Conservation (phyloP, 2,888 invertebrate genomes). For the Venusia cambrica region DNA sequence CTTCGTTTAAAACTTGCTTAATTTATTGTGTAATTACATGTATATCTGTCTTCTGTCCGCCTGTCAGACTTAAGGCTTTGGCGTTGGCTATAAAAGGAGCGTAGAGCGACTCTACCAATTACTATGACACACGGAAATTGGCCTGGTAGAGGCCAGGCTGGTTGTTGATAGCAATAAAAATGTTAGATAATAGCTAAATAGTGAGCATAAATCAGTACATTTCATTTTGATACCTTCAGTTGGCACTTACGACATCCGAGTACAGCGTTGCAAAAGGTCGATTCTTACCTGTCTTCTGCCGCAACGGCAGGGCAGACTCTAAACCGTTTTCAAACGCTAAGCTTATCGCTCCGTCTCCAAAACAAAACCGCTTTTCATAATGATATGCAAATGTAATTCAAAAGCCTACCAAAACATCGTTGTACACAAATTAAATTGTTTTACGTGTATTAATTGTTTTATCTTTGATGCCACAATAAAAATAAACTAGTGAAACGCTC, state of each 20-base stretch:
- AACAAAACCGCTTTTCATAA: constrained; percentile 15
- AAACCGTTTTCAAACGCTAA: too few relatives aligned
- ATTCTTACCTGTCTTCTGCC: too few relatives aligned
- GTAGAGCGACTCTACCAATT: not conserved
- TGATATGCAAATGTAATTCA: constrained; percentile 41
- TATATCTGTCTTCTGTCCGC: constrained; percentile 39
- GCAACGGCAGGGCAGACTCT: too few relatives aligned
- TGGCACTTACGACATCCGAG: too few relatives aligned
- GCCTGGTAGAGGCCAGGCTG: too few relatives aligned
- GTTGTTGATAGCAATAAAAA: too few relatives aligned
- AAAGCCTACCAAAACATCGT: constrained; percentile 38
- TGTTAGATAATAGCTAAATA: too few relatives aligned
- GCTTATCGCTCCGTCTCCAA: constrained; percentile 7
- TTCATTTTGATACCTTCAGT: too few relatives aligned
- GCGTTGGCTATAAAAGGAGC: constrained; percentile 4
- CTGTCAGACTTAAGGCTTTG: constrained; percentile 24
- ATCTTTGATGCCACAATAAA: too few relatives aligned
- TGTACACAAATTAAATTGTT: constrained; percentile 43
- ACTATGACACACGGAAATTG: not conserved
- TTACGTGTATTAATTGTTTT: constrained; percentile 45
- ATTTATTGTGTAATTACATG: constrained; percentile 65
- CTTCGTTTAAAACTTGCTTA: constrained; percentile 43
- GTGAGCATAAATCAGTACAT: too few relatives aligned
- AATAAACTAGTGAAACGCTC: too few relatives aligned
- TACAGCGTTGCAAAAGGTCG: too few relatives aligned